Conservation (phyloP, 1,140 invertebrate genomes). For the Mamestra configurata region DNA sequence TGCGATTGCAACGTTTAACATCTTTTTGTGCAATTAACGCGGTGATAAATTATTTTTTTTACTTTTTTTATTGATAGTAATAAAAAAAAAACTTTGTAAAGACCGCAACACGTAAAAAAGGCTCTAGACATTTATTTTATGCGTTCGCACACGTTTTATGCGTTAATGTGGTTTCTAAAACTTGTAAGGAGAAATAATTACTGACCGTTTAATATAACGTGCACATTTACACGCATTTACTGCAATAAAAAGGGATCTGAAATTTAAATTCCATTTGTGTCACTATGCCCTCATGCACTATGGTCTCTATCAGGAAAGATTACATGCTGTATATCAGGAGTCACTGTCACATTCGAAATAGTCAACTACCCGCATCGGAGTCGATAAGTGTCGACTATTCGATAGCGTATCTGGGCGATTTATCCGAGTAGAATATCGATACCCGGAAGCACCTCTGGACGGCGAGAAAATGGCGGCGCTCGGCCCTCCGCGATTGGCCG, state of each 20-base stretch:
- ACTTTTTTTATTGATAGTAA: slow-evolving; percentile 47
- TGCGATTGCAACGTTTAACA: slow-evolving; percentile 45
- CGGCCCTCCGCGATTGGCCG: slow-evolving; percentile 50
- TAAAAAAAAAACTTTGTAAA: slow-evolving; percentile 45
- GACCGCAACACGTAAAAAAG: slow-evolving; percentile 33
- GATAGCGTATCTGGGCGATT: slow-evolving; percentile 52
- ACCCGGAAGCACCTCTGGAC: slow-evolving; percentile 49
- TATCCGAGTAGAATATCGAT: slow-evolving; percentile 51
- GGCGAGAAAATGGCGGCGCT: slow-evolving; percentile 56
- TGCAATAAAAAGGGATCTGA: slow-evolving; percentile 7
- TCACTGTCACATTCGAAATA: slow-evolving; percentile 47
- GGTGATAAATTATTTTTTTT: slow-evolving; percentile 43
- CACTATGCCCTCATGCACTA: slow-evolving; percentile 30
- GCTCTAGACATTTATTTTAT: slow-evolving; percentile 43
- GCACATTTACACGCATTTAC: slow-evolving; percentile 9
- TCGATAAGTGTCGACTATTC: slow-evolving; percentile 48
- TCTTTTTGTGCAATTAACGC: slow-evolving; percentile 46
- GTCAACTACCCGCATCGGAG: slow-evolving; percentile 44
- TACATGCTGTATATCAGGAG: slow-evolving; percentile 42
- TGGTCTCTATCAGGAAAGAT: slow-evolving; percentile 30
- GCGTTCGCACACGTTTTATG: slow-evolving; percentile 38
- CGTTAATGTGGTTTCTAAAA: slow-evolving; percentile 44
- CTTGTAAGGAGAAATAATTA: slow-evolving; percentile 30
- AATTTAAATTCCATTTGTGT: neutral
- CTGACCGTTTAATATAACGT: slow-evolving; percentile 11